Percentiles rank a stretch among this genome's conserved stretches.
Conservation (phyloP, 2,888 invertebrate genomes). For the Apantesis nais region DNA sequence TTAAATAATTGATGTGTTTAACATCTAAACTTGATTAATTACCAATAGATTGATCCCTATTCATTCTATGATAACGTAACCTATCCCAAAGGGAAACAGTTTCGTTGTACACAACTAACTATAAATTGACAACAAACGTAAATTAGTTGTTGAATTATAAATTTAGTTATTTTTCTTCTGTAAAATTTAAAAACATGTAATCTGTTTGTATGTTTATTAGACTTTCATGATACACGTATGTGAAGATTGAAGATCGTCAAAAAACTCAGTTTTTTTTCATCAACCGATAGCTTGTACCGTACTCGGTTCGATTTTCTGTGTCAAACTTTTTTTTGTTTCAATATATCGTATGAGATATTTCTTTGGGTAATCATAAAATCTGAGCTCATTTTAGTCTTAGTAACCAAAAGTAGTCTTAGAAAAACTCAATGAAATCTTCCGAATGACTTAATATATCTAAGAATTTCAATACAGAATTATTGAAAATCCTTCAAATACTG, state of each 20-base stretch:
- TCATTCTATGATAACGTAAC: slow-evolving; percentile 1
- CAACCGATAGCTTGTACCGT: background rate
- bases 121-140: no score
- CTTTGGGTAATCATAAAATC: background rate
- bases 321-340: background rate
- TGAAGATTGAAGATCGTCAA: background rate
- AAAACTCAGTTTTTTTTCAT: no score
- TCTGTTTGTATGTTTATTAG: background rate
- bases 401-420: no score
- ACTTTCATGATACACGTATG: background rate
- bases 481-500: background rate
- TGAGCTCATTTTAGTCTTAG: no score
- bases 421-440: background rate
- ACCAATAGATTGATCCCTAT: background rate
- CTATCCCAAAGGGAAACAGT: background rate
- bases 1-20: background rate
- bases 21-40: slow-evolving; percentile 1
- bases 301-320: background rate
- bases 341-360: background rate
- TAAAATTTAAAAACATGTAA: background rate
- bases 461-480: background rate
- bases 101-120: background rate
- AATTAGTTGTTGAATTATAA: no score
- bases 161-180: no score
- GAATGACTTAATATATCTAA: background rate